A percentile compares a stretch with the other conserved stretches of the same genome.
Evolutionary conservation across 2,113 vertebrate species (phyloP).

Genomic region (Catagonus wagneri): DNA sequence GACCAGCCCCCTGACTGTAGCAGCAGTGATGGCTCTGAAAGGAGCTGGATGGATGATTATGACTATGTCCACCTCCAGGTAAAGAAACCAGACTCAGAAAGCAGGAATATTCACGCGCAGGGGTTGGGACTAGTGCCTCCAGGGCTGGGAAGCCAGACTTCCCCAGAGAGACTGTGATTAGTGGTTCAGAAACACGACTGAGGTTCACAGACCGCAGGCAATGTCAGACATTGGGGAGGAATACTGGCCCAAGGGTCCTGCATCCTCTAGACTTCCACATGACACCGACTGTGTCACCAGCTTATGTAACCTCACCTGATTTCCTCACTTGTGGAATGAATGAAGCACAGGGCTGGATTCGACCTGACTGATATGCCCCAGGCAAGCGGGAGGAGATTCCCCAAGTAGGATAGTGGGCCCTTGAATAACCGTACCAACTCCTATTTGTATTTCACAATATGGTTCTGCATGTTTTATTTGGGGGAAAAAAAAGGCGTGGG

Average conservation of each 20-base stretch:
- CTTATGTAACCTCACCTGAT: not conserved
- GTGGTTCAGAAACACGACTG: accelerated
- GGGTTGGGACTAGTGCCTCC: accelerated
- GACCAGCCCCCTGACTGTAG: slow-evolving; percentile 89
- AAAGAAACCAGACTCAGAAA: not conserved
- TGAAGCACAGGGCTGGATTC: not conserved
- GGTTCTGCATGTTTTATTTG: not conserved
- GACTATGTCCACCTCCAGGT: slow-evolving; percentile 99
- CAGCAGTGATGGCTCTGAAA: slow-evolving; percentile 91
- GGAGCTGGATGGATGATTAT: slow-evolving; percentile 99
- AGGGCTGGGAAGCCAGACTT: accelerated
- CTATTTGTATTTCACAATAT: not conserved
- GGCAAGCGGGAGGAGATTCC: not conserved
- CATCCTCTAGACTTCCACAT: not conserved
- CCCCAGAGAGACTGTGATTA: not conserved
- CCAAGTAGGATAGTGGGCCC: not conserved
- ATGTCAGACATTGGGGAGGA: not conserved
- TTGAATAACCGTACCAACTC: not conserved
- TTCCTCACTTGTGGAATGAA: not conserved
- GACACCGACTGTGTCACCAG: not conserved
- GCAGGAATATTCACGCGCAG: accelerated
- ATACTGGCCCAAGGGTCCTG: not conserved
- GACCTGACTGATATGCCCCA: not conserved
- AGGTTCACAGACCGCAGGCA: too few relatives aligned
- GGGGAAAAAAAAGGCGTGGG: not conserved